Evolutionary conservation across 2,888 invertebrate genomes (phyloP).

Genomic region (Drosophila histrio): DNA sequence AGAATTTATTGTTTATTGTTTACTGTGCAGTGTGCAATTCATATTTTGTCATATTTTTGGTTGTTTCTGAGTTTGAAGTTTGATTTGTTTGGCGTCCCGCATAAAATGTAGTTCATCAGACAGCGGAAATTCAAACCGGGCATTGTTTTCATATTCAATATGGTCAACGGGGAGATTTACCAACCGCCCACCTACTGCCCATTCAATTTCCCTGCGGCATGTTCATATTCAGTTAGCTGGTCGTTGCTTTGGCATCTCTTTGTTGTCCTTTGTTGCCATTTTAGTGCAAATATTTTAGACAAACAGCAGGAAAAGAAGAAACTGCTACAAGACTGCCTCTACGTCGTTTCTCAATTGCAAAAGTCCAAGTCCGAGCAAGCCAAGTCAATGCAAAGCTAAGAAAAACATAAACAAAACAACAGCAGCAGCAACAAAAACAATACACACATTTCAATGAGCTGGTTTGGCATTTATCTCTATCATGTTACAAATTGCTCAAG

Average conservation of each 20-base stretch:
- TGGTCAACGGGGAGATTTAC: slow-evolving; percentile 7
- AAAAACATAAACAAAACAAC: slow-evolving; percentile 70
- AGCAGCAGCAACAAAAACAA: slow-evolving; percentile 17
- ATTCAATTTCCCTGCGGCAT: neutral
- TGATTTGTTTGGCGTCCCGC: slow-evolving; percentile 70
- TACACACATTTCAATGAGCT: slow-evolving; percentile 32
- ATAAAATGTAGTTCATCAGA: slow-evolving; percentile 67
- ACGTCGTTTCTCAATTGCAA: slow-evolving; percentile 26
- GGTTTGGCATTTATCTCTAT: slow-evolving; percentile 67
- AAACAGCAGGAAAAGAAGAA: slow-evolving; percentile 45
- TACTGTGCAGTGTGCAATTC: slow-evolving; percentile 55
- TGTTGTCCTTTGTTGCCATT: slow-evolving; percentile 59
- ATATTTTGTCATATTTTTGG: slow-evolving; percentile 68
- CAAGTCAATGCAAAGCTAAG: slow-evolving; percentile 76
- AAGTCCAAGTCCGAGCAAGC: slow-evolving; percentile 44
- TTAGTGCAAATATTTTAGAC: slow-evolving; percentile 71
- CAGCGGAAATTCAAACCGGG: slow-evolving; percentile 31
- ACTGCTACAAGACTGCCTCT: slow-evolving; percentile 13
- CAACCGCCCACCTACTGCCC: too few relatives aligned
- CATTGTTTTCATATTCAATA: slow-evolving; percentile 51
- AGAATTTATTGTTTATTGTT: slow-evolving; percentile 73
- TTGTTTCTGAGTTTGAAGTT: slow-evolving; percentile 46
- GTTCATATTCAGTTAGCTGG: slow-evolving; percentile 2
- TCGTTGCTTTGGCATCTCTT: slow-evolving; percentile 34
- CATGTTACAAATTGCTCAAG: slow-evolving; percentile 77